Evolutionary conservation across 2,797 vertebrate species (phyloP), one percentile per base, ranked within the genome.

Genomic region (Peromyscus nudipes): DNA sequence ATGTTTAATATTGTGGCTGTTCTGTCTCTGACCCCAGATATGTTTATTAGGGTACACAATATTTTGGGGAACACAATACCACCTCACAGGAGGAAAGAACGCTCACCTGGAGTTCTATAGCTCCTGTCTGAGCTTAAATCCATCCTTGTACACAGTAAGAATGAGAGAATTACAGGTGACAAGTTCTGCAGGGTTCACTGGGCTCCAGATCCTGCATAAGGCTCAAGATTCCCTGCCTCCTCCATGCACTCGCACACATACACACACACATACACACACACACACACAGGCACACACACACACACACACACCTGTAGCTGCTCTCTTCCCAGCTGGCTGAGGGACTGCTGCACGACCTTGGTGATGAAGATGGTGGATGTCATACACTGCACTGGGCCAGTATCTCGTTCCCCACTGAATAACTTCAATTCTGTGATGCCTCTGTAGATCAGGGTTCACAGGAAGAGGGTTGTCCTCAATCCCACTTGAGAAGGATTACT

Each of bases 391-490:
- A 37, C 27, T 12, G 19, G 14, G 43, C 49, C 55, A 91, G 49
- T 40, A 46, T 57, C 92, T 76, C 12, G 11, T 60, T 96, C n/a
- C 91, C 81, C 95, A 71, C 0, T 76, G 34, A 65, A 71, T 2
- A 79, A 29, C 67, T 87, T 92, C 52, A 88, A 43, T 10, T 82
- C 6, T 52, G 67, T 64, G 43, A 43, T 55, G 84, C 86, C 90
- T 73, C 69, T 90, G 65, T 4, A 62, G 46, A 94, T 31, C 19
- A 86, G 60, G n/a, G 65, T 77, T 94, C 11, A 0, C 37, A 23
- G 95, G 79, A 81, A 92, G 23, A 92, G 73, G n/a, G 94, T 52
- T 94, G 57, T 94, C 69, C 73, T 93, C 40, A 79, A 43, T 62
- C 60, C 75, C 27, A 73, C 91, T 64, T 85, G 82, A 95, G 69